Conservation (phyloP, 1,140 invertebrate genomes). For the Gryllus bimaculatus region DNA sequence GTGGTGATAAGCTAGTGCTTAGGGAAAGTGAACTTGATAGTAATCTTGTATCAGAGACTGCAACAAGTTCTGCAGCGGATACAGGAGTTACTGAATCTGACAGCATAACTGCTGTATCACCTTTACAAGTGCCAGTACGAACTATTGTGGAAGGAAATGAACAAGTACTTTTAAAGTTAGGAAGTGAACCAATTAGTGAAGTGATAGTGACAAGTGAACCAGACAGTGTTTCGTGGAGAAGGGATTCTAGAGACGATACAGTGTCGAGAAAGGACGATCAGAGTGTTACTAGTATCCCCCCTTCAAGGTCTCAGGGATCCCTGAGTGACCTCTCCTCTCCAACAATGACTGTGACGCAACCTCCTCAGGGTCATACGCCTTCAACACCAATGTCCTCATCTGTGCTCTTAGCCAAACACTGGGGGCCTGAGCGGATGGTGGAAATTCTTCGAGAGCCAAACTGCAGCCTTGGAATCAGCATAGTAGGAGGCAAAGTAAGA, state of each 20-base stretch:
- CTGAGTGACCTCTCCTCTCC: slow-evolving; percentile 7
- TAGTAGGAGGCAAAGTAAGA: slow-evolving; percentile 87
- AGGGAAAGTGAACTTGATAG: neutral
- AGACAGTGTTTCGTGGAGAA: neutral
- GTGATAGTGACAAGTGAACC: slow-evolving; percentile 9
- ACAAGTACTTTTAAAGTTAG: slow-evolving; percentile 20
- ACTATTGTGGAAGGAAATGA: neutral
- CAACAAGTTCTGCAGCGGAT: neutral
- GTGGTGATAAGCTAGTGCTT: neutral
- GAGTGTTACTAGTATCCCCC: neutral
- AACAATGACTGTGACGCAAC: slow-evolving; percentile 17
- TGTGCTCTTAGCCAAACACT: slow-evolving; percentile 61
- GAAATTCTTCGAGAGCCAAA: slow-evolving; percentile 60
- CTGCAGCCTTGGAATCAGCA: slow-evolving; percentile 84
- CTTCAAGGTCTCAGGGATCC: slow-evolving; percentile 8
- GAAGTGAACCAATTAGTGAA: slow-evolving; percentile 22
- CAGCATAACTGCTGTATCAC: neutral
- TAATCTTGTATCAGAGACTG: slow-evolving; percentile 1
- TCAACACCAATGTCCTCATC: slow-evolving; percentile 20
- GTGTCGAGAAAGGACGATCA: slow-evolving; percentile 7
- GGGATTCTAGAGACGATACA: slow-evolving; percentile 4
- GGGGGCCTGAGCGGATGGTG: slow-evolving; percentile 75
- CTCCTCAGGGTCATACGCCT: slow-evolving; percentile 18
- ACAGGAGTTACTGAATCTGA: neutral
- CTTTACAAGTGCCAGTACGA: neutral